Evolutionary conservation across 2,113 vertebrate species (phyloP), one percentile per base, ranked within the genome.

Genomic region (Rafetus swinhoei): DNA sequence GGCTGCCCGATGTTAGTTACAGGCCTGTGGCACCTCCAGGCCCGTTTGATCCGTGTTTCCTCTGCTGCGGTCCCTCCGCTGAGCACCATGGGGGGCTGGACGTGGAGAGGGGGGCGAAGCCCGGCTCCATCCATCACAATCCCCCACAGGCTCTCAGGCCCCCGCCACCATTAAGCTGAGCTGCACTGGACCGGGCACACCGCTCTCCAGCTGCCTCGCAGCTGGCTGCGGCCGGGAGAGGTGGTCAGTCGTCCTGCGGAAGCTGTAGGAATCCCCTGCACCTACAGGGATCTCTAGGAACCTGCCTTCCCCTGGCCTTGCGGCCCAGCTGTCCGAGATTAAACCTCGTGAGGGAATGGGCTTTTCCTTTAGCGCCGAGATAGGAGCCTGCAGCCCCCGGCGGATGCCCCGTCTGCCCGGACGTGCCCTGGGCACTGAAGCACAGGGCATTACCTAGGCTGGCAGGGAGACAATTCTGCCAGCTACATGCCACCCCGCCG

Each of bases 41-140:
- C 32, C 15, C 7, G 14, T 24, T 18, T 24, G 7, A 18, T 8
- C 6, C 6, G 14, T 8, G 0, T n/a, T 32, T n/a, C 35, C 65
- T n/a, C 32, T 9, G n/a, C 65, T 35, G 15, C 4, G 65, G n/a
- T 15, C 15, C 7, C n/a, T 18, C 9, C 32, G 16, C n/a, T 72
- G n/a, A 15, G 5, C 18, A n/a, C 65, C 65, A n/a, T 69, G 9
- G 18, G 29, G 65, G 18, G 18, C 32, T 35, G 65, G 65, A 19
- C 16, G n/a, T 72, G 29, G 45, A 45, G 45, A 45, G 32, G 9
- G n/a, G 65, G 32, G 65, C 65, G 7, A n/a, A 32, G 29, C 10
- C 32, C 29, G 14, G 32, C 29, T n/a, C 32, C n/a, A n/a, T 39
- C 9, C n/a, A 32, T 29, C 62, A 32, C 13, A 8, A 3, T 27